Evolutionary conservation across 2,888 invertebrate species (phyloP).

Genomic region (Agrotis exclamationis): DNA sequence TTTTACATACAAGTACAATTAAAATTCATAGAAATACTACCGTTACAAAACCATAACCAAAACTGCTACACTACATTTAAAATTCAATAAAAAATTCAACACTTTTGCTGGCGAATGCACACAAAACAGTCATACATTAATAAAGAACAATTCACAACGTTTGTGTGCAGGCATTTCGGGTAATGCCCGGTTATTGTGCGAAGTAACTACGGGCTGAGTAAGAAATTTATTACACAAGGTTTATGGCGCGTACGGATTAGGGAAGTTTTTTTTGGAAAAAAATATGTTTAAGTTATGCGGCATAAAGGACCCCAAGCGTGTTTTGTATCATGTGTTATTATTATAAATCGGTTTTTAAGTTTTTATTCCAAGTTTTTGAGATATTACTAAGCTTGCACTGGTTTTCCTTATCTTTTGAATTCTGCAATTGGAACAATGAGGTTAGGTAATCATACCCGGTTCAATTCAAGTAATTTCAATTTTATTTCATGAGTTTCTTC

Average conservation of each 20-base stretch:
- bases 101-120: constrained; percentile 52
- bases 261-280: constrained; percentile 39
- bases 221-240: constrained; percentile 53
- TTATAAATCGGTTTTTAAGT: constrained; percentile 11
- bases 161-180: constrained; percentile 37
- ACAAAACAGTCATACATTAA: constrained; percentile 35
- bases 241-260: constrained; percentile 45
- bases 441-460: too few relatives aligned
- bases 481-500: too few relatives aligned
- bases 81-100: constrained; percentile 24
- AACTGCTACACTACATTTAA: background rate
- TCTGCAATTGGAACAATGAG: too few relatives aligned
- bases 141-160: constrained; percentile 47
- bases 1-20: background rate
- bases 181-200: constrained; percentile 54
- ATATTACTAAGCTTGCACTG: too few relatives aligned
- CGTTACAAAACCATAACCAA: background rate
- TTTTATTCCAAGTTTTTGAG: background rate
- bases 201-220: constrained; percentile 38
- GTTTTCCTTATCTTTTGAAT: too few relatives aligned
- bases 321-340: constrained; percentile 24
- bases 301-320: constrained; percentile 8
- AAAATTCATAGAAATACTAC: background rate
- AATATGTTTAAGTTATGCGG: constrained; percentile 15
- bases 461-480: too few relatives aligned